A percentile compares a stretch with the other conserved stretches of the same genome.
Evolutionary conservation across 2,113 vertebrate species (phyloP).

Genomic region (Notothenia rossii): DNA sequence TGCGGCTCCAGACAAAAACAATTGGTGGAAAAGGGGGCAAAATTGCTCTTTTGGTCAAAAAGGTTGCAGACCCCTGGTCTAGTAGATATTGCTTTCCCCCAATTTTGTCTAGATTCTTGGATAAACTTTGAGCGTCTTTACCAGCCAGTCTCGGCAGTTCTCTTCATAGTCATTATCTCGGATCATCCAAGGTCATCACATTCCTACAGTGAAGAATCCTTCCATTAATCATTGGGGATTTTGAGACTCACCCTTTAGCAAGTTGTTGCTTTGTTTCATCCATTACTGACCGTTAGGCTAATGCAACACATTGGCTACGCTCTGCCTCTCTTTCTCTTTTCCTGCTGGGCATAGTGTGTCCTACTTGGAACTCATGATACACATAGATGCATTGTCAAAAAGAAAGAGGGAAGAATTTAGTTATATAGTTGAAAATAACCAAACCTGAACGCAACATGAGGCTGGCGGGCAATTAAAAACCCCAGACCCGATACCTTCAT

Average conservation of each 20-base stretch:
- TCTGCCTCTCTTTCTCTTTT: conserved; percentile 40
- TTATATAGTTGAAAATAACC: conserved; percentile 55
- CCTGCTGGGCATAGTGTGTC: conserved; percentile 68
- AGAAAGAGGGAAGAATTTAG: conserved; percentile 37
- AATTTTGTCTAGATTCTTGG: too few relatives aligned
- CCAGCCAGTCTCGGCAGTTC: conserved; percentile 6
- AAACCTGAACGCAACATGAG: conserved; percentile 32
- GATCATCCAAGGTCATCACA: conserved; percentile 43
- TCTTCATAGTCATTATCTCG: conserved; percentile 32
- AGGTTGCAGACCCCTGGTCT: too few relatives aligned
- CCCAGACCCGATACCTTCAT: neutral
- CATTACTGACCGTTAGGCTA: conserved; percentile 61
- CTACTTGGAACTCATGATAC: conserved; percentile 70
- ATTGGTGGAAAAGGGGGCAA: too few relatives aligned
- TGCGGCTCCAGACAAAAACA: too few relatives aligned
- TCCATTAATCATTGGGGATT: conserved; percentile 46
- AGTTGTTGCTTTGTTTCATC: conserved; percentile 60
- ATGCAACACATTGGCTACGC: conserved; percentile 55
- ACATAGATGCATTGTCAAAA: conserved; percentile 46
- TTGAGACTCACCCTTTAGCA: conserved; percentile 38
- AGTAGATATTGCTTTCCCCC: too few relatives aligned
- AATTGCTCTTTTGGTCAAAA: too few relatives aligned
- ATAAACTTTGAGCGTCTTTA: conserved; percentile 2
- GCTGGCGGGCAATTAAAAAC: conserved; percentile 5
- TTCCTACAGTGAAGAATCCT: conserved; percentile 26